Percentiles rank a stretch among this genome's conserved stretches.
These are phyloP conservation scores for Chionomys nivalis DNA, from an alignment of 2,113 vertebrate genomes.

Conservation along the genomic window DNA sequence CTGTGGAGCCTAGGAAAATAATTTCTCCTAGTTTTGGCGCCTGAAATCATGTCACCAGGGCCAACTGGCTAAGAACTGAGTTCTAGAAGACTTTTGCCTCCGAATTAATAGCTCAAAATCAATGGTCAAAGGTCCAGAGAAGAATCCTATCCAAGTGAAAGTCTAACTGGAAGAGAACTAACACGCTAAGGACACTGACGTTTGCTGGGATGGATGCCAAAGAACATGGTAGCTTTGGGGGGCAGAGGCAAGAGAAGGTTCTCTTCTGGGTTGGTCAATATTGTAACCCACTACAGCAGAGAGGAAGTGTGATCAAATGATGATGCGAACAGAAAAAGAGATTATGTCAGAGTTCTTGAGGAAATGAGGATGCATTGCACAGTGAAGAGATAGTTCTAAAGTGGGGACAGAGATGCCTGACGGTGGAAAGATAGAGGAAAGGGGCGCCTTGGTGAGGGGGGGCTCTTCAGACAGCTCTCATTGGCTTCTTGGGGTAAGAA, in stretches of 20 bases:
- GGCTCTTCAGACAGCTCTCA: neutral
- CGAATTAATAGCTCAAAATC: neutral
- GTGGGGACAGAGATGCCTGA: neutral
- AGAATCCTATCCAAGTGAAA: neutral
- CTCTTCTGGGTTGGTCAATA: neutral
- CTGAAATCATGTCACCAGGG: neutral
- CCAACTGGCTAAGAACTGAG: neutral
- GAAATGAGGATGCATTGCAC: neutral
- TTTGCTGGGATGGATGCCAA: neutral
- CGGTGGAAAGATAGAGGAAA: neutral
- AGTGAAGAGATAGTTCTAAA: neutral
- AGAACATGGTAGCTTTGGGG: neutral
- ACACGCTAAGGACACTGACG: neutral
- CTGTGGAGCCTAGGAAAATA: constrained; percentile 1
- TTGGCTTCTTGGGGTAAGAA: neutral
- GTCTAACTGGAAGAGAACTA: neutral
- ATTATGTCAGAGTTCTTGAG: neutral
- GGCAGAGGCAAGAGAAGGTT: neutral
- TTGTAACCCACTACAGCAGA: neutral
- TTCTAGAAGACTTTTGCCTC: neutral
- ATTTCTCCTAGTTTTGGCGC: constrained; percentile 2
- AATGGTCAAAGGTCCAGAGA: neutral
- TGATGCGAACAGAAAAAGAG: neutral
- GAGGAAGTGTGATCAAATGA: neutral
- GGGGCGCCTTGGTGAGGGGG: neutral